phyloP scores from a whole-genome alignment of 2,888 invertebrate species.

The Athalia circularis region DNA sequence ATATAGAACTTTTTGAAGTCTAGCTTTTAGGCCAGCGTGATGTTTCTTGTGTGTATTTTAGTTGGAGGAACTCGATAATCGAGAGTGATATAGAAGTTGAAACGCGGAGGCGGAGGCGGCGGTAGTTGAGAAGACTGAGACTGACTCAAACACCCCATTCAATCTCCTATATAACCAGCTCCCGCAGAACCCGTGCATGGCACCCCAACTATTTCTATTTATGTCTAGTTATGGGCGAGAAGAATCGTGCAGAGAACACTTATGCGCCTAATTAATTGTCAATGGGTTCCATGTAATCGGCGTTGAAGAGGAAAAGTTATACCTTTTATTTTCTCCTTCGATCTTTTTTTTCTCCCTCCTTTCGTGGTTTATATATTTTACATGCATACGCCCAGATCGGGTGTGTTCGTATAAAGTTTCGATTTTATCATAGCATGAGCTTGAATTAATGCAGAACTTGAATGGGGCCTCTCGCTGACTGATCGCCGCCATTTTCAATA shows the following conservation, averaged over 20 bases:
- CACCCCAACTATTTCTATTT: too few relatives aligned
- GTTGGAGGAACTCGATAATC: conserved; percentile 28
- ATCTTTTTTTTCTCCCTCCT: too few relatives aligned
- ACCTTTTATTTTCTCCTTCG: not conserved
- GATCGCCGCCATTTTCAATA: too few relatives aligned
- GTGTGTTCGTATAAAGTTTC: too few relatives aligned
- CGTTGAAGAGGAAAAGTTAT: not conserved
- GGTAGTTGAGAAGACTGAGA: not conserved
- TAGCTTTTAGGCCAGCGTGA: conserved; percentile 31
- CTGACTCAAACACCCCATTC: conserved; percentile 2
- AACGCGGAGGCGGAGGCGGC: not conserved
- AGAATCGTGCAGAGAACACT: conserved; percentile 6
- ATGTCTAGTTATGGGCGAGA: not conserved
- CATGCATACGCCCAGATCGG: too few relatives aligned
- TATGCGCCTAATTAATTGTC: conserved; percentile 15
- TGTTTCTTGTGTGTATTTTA: conserved; percentile 31
- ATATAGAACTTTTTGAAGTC: conserved; percentile 40
- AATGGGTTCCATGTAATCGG: not conserved
- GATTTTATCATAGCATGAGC: too few relatives aligned
- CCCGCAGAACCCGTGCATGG: not conserved
- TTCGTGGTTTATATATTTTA: too few relatives aligned
- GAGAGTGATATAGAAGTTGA: conserved; percentile 8
- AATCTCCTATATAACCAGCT: conserved; percentile 2
- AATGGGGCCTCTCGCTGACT: too few relatives aligned
- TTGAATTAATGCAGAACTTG: too few relatives aligned